Base-by-base conservation (phyloP, 2,113 vertebrate genomes). In the Paramisgurnus dabryanus region DNA sequence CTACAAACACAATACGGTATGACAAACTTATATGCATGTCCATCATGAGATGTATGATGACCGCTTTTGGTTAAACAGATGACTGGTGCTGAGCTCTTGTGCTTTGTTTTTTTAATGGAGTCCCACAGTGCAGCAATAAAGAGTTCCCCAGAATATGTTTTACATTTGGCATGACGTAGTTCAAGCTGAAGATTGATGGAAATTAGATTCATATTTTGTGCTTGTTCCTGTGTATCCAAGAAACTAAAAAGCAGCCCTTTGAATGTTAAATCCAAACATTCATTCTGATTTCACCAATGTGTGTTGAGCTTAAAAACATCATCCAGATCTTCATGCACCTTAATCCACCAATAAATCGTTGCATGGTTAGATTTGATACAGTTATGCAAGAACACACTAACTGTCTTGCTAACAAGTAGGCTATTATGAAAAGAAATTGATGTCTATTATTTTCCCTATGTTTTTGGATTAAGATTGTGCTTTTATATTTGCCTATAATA, bases 61-160 rank as follows among this genome's bases (percentile, higher is more conserved):
- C 57, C 18, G 43, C 50, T 45, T 45, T 22, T 3, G 40, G 47
- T 66, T 13, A 12, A 66, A 66, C 27, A 41, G 61, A 76, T 53
- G 60, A 76, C 60, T 64, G 27, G 47, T n/a, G 15, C 61, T 34
- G 6, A 76, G 6, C 60, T 15, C 45, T 65, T 75, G 34, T 76
- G 45, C 66, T 53, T 76, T 17, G 58, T 47, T 34, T 12, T 40
- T 12, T 64, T 76, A 63, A 76, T 76, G 49, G 41, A 27, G 57
- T 4, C 34, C 13, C 17, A 18, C 74, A 66, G 17, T 76, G 15
- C 34, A 15, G 9, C 61, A 47, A 27, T 53, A 76, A 65, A 76
- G 27, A 15, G 1, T 17, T 43, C 27, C 61, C 15, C 53, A 41
- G 13, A 66, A 53, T 76, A 34, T 76, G 61, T 66, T 66, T 66